phyloP scores from a whole-genome alignment of 2,888 invertebrate genomes.

The Plusia festucae region DNA sequence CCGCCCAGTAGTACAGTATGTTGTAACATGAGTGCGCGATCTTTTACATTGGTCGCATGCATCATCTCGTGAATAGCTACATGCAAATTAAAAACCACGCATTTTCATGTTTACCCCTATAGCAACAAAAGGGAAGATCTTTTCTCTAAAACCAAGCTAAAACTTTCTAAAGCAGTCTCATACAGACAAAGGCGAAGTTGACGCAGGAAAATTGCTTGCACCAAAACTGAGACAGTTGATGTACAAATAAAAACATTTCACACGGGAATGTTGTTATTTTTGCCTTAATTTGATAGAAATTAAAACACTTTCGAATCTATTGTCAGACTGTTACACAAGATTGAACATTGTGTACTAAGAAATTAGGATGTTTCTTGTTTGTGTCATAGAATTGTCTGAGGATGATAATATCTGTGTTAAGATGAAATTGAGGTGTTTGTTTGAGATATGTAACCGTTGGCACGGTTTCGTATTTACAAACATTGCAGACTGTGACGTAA shows the following conservation, averaged over 20 bases:
- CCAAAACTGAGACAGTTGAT: conserved; percentile 7
- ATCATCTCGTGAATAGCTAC: too few species aligned
- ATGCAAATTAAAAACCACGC: too few species aligned
- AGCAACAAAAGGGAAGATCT: neutral
- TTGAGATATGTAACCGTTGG: conserved; percentile 41
- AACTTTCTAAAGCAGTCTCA: neutral
- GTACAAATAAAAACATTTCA: conserved; percentile 23
- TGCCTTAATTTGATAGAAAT: conserved; percentile 39
- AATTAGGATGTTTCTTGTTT: neutral
- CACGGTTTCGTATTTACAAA: conserved; percentile 56
- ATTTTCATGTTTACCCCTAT: neutral
- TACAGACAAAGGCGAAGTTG: neutral
- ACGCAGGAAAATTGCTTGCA: neutral
- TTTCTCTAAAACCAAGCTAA: neutral
- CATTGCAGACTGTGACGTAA: conserved; percentile 44
- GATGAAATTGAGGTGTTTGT: conserved; percentile 52
- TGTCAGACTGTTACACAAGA: conserved; percentile 32
- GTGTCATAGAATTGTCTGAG: conserved; percentile 37
- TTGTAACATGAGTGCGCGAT: too few species aligned
- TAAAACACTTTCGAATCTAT: conserved; percentile 55
- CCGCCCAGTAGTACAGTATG: too few species aligned
- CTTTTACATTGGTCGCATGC: too few species aligned
- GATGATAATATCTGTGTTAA: conserved; percentile 39
- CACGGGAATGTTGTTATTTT: conserved; percentile 45
- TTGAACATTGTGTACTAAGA: neutral